Base-by-base conservation (phyloP, 2,113 vertebrate species). In the Spea multiplicata region DNA sequence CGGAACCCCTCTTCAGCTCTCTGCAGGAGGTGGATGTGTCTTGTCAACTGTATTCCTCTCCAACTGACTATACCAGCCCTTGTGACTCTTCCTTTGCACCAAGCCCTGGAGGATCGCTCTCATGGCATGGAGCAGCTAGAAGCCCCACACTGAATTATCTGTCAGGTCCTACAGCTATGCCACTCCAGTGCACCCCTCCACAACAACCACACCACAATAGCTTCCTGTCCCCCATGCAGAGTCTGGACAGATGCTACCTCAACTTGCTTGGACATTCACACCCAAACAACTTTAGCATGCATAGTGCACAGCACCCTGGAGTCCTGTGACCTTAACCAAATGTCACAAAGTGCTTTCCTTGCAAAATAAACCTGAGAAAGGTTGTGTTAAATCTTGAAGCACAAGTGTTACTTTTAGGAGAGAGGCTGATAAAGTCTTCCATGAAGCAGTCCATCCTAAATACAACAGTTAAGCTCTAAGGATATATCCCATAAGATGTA, bases 201-300 rank as follows among this genome's bases (percentile, higher is more conserved):
- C 96, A 94, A 84, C 96, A 94, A 84, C 95, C 93, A 83, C 95
- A 93, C 84, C 96, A 95, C 87, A 88, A 89, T 75, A 90, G 92
- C 66, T 97, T 96, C 88, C 86, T 97, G 84, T 91, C 94, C 9
- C 94, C 93, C 0, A 92, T 95, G 82, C 95, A 95, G 84, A 92
- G 96, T 83, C 93, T 97, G 73, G 95, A 97, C 85, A 93, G 96
- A 75, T 96, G 96, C 83, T 99, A 96, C 83, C 92, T 99, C 85
- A 96, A 94, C 88, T 90, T 98, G 16, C 88, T 99, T 66, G 93
- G 96, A 47, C 97, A 96, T 85, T 88, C 95, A 6, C 96, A 96
- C 84, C 87, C 94, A 14, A 94, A 91, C 78, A 85, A 94, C 14
- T 95, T 96, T 65, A 93, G 92, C 83, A 86, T 98, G 83, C 95